Conservation (phyloP, 2,113 vertebrate species). For the Chlamydotis undulata region DNA sequence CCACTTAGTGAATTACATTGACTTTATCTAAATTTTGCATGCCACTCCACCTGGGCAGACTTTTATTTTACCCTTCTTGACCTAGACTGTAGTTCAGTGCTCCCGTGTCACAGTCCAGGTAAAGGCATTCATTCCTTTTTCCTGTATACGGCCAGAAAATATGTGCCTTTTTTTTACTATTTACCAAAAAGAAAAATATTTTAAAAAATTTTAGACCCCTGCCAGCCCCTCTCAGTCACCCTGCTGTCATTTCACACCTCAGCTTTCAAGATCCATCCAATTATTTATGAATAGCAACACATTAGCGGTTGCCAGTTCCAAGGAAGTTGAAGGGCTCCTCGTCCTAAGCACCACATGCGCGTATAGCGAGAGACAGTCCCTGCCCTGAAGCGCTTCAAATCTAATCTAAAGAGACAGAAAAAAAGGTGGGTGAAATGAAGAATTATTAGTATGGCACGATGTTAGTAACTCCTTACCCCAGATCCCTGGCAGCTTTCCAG, state of each 20-base stretch:
- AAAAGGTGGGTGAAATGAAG: conserved; percentile 50
- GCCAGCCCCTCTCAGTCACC: background rate
- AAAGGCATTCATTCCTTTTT: background rate
- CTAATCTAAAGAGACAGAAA: conserved; percentile 62
- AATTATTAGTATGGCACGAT: conserved; percentile 58
- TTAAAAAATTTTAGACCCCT: background rate
- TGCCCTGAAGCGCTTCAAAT: conserved; percentile 37
- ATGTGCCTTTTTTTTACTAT: accelerated
- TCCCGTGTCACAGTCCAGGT: background rate
- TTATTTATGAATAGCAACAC: background rate
- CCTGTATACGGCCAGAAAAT: background rate
- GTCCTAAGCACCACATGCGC: background rate
- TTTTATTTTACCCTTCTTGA: background rate
- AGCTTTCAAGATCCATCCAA: background rate
- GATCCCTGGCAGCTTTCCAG: conserved; percentile 45
- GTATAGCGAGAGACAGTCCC: conserved; percentile 33
- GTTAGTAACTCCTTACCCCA: conserved; percentile 43
- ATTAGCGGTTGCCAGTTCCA: conserved; percentile 11
- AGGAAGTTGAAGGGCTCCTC: conserved; percentile 1
- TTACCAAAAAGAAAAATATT: background rate
- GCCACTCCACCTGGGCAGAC: background rate
- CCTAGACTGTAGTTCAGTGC: background rate
- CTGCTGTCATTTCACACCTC: background rate
- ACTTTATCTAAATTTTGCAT: background rate
- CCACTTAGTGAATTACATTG: background rate